phyloP scores from a whole-genome alignment of 2,888 invertebrate species.

The Chaitophorus viminalis region DNA sequence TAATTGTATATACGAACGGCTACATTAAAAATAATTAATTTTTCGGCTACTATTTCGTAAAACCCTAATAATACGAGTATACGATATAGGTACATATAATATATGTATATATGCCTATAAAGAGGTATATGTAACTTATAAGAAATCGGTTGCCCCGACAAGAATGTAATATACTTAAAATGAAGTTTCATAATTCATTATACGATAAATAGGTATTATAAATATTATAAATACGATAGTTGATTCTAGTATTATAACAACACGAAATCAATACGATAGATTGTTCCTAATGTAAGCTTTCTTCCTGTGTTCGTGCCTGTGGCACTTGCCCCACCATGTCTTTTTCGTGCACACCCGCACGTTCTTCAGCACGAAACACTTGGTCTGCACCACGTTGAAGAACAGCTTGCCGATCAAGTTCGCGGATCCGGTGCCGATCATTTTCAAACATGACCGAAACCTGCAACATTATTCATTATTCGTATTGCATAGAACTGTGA shows the following conservation, averaged over 20 bases:
- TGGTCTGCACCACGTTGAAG: slow-evolving; percentile 94
- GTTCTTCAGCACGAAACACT: slow-evolving; percentile 87
- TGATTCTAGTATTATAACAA: not conserved
- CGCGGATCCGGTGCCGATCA: slow-evolving; percentile 85
- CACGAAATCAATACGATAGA: slow-evolving; percentile 47
- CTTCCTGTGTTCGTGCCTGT: slow-evolving; percentile 69
- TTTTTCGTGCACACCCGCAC: slow-evolving; percentile 80
- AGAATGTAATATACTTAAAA: not conserved
- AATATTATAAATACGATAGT: not conserved
- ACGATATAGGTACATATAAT: too few relatives aligned
- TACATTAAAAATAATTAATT: not conserved
- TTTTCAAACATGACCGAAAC: slow-evolving; percentile 90
- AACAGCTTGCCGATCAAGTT: slow-evolving; percentile 91
- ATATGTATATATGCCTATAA: too few relatives aligned
- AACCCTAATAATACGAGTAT: too few relatives aligned
- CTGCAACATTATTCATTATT: slow-evolving; percentile 70
- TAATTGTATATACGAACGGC: too few relatives aligned
- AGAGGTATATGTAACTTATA: not conserved
- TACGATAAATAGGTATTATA: not conserved
- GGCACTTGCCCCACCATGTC: slow-evolving; percentile 86
- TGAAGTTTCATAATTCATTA: not conserved
- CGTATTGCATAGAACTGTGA: too few relatives aligned
- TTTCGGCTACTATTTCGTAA: too few relatives aligned
- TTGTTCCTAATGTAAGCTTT: slow-evolving; percentile 63
- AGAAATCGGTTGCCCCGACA: slow-evolving; percentile 1